Evolutionary conservation across 1,140 invertebrate genomes (phyloP).

Genomic region (Portunus trituberculatus): DNA sequence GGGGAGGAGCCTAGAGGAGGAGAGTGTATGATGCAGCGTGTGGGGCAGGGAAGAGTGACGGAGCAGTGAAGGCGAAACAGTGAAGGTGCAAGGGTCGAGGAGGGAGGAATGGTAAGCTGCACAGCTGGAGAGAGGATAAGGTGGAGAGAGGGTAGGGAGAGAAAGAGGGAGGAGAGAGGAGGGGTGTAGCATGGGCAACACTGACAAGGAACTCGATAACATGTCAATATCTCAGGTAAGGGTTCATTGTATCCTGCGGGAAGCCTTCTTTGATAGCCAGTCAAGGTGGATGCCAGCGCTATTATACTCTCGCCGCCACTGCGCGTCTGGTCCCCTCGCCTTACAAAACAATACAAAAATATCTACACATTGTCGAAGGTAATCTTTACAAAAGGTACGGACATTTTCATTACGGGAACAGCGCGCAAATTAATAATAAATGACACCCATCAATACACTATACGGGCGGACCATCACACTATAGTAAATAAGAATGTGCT

Average conservation of each 20-base stretch:
- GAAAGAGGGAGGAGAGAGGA: constrained; percentile 4
- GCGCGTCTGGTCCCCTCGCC: neutral
- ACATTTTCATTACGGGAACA: neutral
- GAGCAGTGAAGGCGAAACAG: neutral
- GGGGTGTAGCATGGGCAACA: neutral
- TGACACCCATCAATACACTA: neutral
- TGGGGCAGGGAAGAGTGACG: neutral
- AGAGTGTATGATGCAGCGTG: neutral
- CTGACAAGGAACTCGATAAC: constrained; percentile 46
- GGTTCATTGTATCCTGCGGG: constrained; percentile 17
- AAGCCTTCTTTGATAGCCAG: constrained; percentile 26
- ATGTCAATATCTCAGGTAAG: constrained; percentile 32
- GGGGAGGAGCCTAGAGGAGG: neutral
- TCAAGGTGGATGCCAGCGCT: neutral
- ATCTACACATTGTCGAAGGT: neutral
- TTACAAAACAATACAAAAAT: neutral
- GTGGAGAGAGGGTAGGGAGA: neutral
- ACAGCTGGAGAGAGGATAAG: neutral
- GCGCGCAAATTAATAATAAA: neutral
- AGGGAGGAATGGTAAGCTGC: neutral
- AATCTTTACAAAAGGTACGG: neutral
- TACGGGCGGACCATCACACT: neutral
- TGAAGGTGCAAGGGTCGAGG: neutral
- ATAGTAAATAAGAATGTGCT: too few species aligned
- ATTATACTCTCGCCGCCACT: constrained; percentile 14